Percentiles rank a stretch among this genome's conserved stretches.
Evolutionary conservation across 2,797 vertebrate species (phyloP).

Genomic region (Chelon labrosus): DNA sequence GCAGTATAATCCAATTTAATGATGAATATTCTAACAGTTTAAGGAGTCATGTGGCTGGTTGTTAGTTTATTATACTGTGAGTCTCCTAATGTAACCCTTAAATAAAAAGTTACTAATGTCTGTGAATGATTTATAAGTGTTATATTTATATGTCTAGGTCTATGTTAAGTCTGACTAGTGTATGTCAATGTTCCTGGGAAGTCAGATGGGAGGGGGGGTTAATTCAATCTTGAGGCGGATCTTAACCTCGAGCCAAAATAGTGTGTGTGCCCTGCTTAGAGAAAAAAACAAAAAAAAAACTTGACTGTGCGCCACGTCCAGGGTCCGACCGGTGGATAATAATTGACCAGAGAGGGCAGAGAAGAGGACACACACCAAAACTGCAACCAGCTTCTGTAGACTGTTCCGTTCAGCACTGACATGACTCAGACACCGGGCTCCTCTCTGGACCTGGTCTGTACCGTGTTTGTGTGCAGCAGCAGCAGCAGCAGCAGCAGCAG

Average conservation of each 20-base stretch:
- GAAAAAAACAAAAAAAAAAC: conserved; percentile 1
- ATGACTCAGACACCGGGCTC: conserved; percentile 25
- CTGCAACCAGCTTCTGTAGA: neutral
- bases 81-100: too few species aligned
- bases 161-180: too few species aligned
- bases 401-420: neutral
- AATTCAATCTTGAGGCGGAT: conserved; percentile 44
- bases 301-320: conserved; percentile 38
- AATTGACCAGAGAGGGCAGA: conserved; percentile 58
- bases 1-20: too few species aligned
- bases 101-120: too few species aligned
- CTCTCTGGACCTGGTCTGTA: conserved; percentile 23
- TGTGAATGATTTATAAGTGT: too few species aligned
- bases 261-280: conserved; percentile 16
- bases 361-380: neutral
- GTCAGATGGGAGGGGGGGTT: neutral
- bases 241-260: conserved; percentile 53
- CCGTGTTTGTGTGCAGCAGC: neutral
- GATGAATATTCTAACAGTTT: too few species aligned
- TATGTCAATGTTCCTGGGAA: neutral
- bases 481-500: conserved; percentile 10
- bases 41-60: too few species aligned
- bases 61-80: too few species aligned
- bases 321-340: conserved; percentile 60
- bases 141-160: too few species aligned